Conservation (phyloP, 2,113 vertebrate genomes). For the Trichechus manatus region DNA sequence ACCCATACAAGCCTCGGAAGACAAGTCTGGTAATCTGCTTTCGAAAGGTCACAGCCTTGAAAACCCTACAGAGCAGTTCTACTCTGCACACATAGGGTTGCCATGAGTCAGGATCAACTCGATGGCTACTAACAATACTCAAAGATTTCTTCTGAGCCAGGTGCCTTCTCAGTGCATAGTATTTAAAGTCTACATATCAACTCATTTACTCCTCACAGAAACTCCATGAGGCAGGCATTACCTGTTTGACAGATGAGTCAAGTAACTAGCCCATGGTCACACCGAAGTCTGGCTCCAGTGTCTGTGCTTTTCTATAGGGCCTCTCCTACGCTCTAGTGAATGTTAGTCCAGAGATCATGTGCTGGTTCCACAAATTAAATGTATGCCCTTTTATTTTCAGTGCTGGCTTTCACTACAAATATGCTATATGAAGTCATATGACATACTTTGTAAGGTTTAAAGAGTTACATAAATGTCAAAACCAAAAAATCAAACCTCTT, state of each 20-base stretch:
- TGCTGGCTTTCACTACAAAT: slow-evolving; percentile 8
- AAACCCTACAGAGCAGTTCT: not conserved
- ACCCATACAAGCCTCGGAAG: not conserved
- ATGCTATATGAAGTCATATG: not conserved
- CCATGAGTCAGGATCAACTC: not conserved
- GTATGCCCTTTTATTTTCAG: not conserved
- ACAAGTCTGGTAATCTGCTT: not conserved
- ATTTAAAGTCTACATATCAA: not conserved
- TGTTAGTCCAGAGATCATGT: not conserved
- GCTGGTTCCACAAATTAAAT: not conserved
- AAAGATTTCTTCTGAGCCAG: not conserved
- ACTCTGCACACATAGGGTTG: no score
- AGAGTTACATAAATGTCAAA: not conserved
- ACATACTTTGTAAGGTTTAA: slow-evolving; percentile 12
- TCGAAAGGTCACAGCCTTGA: not conserved
- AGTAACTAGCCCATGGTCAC: not conserved
- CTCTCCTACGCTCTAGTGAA: not conserved
- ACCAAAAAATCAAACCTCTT: no score
- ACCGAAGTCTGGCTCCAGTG: not conserved
- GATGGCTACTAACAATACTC: not conserved
- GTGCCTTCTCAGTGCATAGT: not conserved
- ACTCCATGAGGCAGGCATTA: not conserved
- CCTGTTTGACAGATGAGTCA: slow-evolving; percentile 75
- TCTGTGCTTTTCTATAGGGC: not conserved
- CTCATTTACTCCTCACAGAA: slow-evolving; percentile 29